A percentile compares a stretch with the other conserved stretches of the same genome.
phyloP scores from a whole-genome alignment of 2,113 vertebrate genomes.

The Gyps fulvus region DNA sequence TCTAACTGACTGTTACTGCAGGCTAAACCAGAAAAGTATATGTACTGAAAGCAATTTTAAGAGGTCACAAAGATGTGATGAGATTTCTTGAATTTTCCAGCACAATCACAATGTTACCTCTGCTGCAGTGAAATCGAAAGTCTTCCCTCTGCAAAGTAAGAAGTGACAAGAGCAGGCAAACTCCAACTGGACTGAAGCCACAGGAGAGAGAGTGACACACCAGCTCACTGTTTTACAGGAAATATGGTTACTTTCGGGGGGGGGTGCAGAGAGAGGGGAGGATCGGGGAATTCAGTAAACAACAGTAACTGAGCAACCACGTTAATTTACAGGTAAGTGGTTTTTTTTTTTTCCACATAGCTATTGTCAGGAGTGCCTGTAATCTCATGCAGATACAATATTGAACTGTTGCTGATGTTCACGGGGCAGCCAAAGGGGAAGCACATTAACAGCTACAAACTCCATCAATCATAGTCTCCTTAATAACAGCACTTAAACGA shows the following conservation, averaged over 20 bases:
- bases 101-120: neutral
- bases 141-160: neutral
- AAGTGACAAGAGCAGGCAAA: neutral
- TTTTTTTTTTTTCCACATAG: neutral
- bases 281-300: neutral
- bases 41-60: neutral
- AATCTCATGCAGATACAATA: slow-evolving; percentile 71
- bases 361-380: slow-evolving; percentile 62
- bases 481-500: slow-evolving; percentile 68
- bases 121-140: neutral
- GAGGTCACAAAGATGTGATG: neutral
- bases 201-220: neutral
- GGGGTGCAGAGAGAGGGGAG: rapidly evolving
- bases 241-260: neutral
- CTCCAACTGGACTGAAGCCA: neutral
- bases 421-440: slow-evolving; percentile 59
- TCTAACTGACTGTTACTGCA: neutral
- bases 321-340: neutral
- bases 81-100: neutral
- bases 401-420: slow-evolving; percentile 70
- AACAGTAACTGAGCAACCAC: neutral
- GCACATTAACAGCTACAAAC: slow-evolving; percentile 63
- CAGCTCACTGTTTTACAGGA: neutral
- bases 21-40: neutral
- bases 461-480: slow-evolving; percentile 68